Base-by-base conservation (phyloP, 2,113 vertebrate species). In the Chloropsis cyanopogon region DNA sequence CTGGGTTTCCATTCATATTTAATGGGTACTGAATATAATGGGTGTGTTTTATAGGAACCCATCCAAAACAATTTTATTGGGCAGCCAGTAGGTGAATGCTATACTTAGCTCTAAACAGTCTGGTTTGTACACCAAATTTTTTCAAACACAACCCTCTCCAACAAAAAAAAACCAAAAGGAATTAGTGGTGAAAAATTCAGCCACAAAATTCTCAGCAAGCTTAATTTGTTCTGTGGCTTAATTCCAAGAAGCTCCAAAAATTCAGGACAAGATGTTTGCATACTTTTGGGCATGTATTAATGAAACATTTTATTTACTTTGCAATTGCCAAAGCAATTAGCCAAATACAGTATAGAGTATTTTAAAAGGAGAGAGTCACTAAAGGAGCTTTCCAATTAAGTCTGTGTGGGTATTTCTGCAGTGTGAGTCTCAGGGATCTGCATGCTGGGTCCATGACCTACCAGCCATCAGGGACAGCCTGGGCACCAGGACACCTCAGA, bases 291-390 rank as follows among this genome's bases (percentile, higher is more conserved):
- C 90, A 90, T 57, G 71, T 60, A 95, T 85, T 94, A 96, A 93
- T 95, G 82, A 92, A 95, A 90, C 47, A 93, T 76, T 84, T 72
- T 97, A 80, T 95, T 91, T 89, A 82, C 57, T 94, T 93, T 92
- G 59, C 76, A 93, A 95, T 80, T 90, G 84, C 88, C 84, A 96
- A 52, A 92, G 76, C 53, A 96, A 96, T 96, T 96, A 94, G 85
- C 72, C 83, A 95, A 88, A 96, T 90, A 75, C 90, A 90, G 79
- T 88, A 93, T 39, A 90, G 68, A 86, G 65, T 14, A 76, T 71
- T 95, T 65, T 26, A 83, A 93, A 91, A 64, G 68, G 49, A 78
- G 49, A 83, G 54, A 92, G 64, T 61, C 65, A 78, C 64, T 92
- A 54, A 75, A 92, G 49, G 49, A 96, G 68, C n/a, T 93, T 90